phyloP scores from a whole-genome alignment of 2,888 invertebrate species.

The Trileptium ribeirensis region DNA sequence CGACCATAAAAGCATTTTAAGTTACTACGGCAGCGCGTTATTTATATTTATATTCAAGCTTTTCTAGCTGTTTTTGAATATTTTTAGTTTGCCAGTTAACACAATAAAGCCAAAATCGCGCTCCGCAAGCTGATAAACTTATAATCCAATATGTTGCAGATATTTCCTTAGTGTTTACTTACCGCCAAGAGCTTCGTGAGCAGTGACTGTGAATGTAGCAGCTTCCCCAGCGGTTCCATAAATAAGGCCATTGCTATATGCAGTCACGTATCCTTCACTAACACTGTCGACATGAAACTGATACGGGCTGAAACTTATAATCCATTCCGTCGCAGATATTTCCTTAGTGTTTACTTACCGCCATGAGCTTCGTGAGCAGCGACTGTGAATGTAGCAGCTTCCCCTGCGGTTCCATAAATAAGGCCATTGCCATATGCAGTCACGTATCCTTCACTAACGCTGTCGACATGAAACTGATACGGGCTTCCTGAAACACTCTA shows the following conservation, averaged over 20 bases:
- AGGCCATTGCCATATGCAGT: slow-evolving; percentile 93
- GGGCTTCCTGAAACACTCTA: slow-evolving; percentile 68
- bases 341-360: too few species aligned
- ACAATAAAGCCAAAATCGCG: too few species aligned
- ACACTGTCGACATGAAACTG: slow-evolving; percentile 87
- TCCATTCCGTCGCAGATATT: too few species aligned
- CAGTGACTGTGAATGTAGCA: slow-evolving; percentile 88
- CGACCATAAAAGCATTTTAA: too few species aligned
- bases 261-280: slow-evolving; percentile 86
- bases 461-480: slow-evolving; percentile 86
- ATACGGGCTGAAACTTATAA: slow-evolving; percentile 77
- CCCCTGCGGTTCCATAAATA: slow-evolving; percentile 82
- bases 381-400: slow-evolving; percentile 89
- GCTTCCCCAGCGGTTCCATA: slow-evolving; percentile 91
- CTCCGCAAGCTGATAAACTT: too few species aligned
- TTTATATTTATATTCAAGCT: too few species aligned
- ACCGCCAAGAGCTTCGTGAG: slow-evolving; percentile 90
- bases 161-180: too few species aligned
- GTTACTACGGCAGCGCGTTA: too few species aligned
- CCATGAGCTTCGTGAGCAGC: slow-evolving; percentile 93
- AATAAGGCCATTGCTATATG: slow-evolving; percentile 84
- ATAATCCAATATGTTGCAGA: too few species aligned
- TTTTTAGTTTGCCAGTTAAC: too few species aligned
- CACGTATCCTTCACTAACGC: slow-evolving; percentile 81
- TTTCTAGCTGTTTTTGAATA: too few species aligned